Base-by-base conservation (phyloP, 2,797 vertebrate species). In the Cyclopterus lumpus region DNA sequence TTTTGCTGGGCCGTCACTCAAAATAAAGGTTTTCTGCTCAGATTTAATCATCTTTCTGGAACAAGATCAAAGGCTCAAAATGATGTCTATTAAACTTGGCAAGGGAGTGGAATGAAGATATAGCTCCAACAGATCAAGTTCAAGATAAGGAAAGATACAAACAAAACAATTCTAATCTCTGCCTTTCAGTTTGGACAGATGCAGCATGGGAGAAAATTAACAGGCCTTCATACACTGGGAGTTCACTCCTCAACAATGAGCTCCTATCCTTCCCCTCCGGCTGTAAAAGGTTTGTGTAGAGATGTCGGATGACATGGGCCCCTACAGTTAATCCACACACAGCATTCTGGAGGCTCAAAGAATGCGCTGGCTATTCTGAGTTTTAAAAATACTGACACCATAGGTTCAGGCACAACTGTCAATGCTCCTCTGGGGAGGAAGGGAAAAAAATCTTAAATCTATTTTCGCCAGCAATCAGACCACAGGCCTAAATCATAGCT, bases 351-450 rank as follows among this genome's bases (percentile, higher is more conserved):
- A 90, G 85, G 85, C 88, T 79, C 77, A 79, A 93, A 93, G 93
- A 94, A 94, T 92, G 92, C 67, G 30, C 74, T 46, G 82, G 89
- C 92, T 92, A 92, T 94, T 94, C 88, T 82, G 88, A 92, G 92
- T 95, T 94, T 95, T 86, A 93, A 93, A 95, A 94, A 94, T 92
- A 94, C 92, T 83, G 86, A 87, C 88, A 67, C 82, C 88, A 90
- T 91, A 91, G 83, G 88, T 90, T 90, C 83, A 77, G 65, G 80
- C 91, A 91, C 92, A 93, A 95, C 93, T 93, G 93, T 93, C 92
- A 86, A 89, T 85, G 90, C 84, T 93, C 89, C 93, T 93, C 92
- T 81, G 44, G 89, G 90, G 86, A 92, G 90, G 86, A 91, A 89
- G 82, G 83, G 28, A 38, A 54, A 79, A 89, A 86, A 92, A 91